A percentile compares a stretch with the other conserved stretches of the same genome.
Evolutionary conservation across 2,113 vertebrate genomes (phyloP).

Genomic region (Elaphurus davidianus): DNA sequence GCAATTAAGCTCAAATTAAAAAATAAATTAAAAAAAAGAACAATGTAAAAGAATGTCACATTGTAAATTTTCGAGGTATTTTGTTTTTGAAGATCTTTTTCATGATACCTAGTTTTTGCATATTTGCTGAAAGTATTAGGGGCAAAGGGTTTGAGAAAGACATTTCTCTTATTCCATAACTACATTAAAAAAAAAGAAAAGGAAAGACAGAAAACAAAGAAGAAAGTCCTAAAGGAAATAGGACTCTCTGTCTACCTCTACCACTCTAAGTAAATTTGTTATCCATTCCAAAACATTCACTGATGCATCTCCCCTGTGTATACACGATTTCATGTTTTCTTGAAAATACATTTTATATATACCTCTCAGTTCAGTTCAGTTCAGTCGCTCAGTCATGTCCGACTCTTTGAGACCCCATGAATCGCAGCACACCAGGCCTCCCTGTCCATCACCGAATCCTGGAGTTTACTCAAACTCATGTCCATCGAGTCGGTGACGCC

Average conservation of each 20-base stretch:
- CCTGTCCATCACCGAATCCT: no score
- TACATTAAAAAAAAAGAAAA: not conserved
- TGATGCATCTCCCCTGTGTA: not conserved
- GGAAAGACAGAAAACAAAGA: not conserved
- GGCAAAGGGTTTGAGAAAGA: not conserved
- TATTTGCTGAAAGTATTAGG: not conserved
- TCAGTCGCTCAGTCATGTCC: no score
- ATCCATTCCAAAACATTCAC: not conserved
- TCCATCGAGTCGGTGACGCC: no score
- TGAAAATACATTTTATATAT: not conserved
- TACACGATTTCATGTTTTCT: not conserved
- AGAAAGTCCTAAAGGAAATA: not conserved
- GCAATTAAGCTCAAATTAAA: not conserved
- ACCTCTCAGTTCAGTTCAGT: not conserved
- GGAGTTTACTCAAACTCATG: no score
- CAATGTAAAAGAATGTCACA: not conserved
- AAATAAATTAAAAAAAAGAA: not conserved
- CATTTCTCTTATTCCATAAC: not conserved
- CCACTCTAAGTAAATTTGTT: not conserved
- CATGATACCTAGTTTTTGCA: not conserved
- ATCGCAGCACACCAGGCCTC: no score
- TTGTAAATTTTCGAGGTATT: not conserved
- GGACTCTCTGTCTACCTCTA: not conserved
- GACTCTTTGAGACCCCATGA: no score
- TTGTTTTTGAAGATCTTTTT: not conserved